phyloP scores from a whole-genome alignment of 2,113 vertebrate genomes.

The Talpa occidentalis region DNA sequence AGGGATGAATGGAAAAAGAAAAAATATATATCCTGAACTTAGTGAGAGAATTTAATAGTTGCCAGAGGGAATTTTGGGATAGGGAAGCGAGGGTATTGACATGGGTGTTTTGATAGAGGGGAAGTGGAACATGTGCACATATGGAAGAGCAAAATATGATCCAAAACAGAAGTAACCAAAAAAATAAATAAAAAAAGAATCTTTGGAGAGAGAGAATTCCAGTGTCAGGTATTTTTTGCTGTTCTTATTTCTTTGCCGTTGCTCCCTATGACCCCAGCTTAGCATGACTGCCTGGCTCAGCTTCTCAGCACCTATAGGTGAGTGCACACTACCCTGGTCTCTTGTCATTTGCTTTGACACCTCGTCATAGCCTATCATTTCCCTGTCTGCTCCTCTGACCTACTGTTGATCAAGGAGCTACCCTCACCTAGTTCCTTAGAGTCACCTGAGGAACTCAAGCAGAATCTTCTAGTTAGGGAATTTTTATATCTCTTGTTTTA shows the following conservation, averaged over 20 bases:
- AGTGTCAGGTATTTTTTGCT: not conserved
- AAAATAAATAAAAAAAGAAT: not conserved
- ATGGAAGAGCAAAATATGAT: no score
- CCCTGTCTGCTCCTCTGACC: not conserved
- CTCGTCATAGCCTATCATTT: not conserved
- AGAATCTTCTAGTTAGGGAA: fast-evolving
- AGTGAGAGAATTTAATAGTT: no score
- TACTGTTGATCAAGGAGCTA: not conserved
- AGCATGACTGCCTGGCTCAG: no score
- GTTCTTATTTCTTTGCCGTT: not conserved
- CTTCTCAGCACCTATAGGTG: no score
- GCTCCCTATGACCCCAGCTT: not conserved
- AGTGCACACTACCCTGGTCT: fast-evolving
- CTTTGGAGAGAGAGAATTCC: not conserved
- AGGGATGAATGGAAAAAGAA: not conserved
- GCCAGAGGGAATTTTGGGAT: no score
- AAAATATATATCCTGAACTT: not conserved
- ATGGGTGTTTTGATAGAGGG: no score
- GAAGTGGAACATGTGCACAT: no score
- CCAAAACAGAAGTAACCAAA: no score
- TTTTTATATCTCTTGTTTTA: not conserved
- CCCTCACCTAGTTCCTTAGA: no score
- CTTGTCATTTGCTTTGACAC: not conserved
- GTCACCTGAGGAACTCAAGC: not conserved
- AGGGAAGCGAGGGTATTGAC: no score